These are phyloP conservation scores for Serranus cabrilla DNA, from an alignment of 2,797 vertebrate genomes.

Conservation along the genomic window DNA sequence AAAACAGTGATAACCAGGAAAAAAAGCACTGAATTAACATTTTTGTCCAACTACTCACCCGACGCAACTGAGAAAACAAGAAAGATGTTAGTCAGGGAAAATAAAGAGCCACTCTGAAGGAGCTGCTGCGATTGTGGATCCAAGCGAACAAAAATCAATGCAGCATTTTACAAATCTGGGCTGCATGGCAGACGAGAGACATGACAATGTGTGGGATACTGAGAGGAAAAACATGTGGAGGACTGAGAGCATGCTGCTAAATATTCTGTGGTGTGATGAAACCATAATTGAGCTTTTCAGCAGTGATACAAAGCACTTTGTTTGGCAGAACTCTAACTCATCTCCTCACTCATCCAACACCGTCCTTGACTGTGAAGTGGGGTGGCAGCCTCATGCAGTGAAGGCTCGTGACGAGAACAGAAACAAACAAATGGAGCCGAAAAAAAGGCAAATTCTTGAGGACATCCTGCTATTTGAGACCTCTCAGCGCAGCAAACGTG, in stretches of 20 bases:
- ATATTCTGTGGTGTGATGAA: conserved; percentile 45
- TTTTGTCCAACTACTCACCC: conserved; percentile 28
- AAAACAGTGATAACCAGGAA: conserved; percentile 20
- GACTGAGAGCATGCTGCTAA: conserved; percentile 33
- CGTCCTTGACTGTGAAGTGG: conserved; percentile 46
- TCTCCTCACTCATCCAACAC: conserved; percentile 46
- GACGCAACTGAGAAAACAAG: conserved; percentile 12
- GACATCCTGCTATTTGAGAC: conserved; percentile 18
- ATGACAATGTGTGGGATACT: not conserved
- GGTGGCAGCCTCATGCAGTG: conserved; percentile 41
- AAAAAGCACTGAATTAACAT: conserved; percentile 33
- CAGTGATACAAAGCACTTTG: conserved; percentile 46
- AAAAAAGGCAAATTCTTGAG: conserved; percentile 36
- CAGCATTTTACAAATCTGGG: conserved; percentile 11
- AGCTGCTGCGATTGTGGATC: conserved; percentile 12
- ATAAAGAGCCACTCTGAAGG: conserved; percentile 6
- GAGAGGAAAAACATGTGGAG: conserved; percentile 9
- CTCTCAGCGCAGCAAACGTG: conserved; percentile 23
- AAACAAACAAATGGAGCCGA: conserved; percentile 40
- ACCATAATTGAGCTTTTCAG: conserved; percentile 47
- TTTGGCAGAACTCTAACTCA: conserved; percentile 43
- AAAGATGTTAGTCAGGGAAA: not conserved
- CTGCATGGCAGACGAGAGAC: conserved; percentile 1
- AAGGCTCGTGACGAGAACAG: conserved; percentile 26
- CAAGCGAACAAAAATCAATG: conserved; percentile 6